phyloP scores from a whole-genome alignment of 2,113 vertebrate species.

The Epinephelus cyanopodus region DNA sequence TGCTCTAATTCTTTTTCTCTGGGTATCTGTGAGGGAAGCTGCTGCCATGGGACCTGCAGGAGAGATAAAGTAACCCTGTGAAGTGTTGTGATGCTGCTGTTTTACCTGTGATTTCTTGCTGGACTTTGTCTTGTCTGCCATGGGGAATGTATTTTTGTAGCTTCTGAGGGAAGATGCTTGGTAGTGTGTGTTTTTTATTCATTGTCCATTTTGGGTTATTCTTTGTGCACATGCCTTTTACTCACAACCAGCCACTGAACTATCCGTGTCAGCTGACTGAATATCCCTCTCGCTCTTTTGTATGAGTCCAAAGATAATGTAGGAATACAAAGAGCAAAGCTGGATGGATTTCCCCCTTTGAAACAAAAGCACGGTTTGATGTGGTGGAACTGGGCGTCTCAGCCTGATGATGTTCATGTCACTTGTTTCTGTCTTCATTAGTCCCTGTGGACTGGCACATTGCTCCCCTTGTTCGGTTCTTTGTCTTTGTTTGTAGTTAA shows the following conservation, averaged over 20 bases:
- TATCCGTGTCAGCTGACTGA: background rate
- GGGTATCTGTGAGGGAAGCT: conserved; percentile 12
- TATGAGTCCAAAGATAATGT: conserved; percentile 1
- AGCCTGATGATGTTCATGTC: conserved; percentile 54
- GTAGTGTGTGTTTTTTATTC: background rate
- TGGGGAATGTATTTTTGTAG: background rate
- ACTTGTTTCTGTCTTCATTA: conserved; percentile 53
- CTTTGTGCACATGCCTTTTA: background rate
- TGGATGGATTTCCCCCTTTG: background rate
- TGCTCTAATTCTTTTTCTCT: conserved; percentile 28
- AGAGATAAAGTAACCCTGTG: conserved; percentile 29
- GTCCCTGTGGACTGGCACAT: conserved; percentile 28
- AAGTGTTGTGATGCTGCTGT: background rate
- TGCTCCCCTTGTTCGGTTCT: conserved; percentile 14
- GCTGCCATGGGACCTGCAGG: conserved; percentile 32
- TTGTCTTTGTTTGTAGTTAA: conserved; percentile 1
- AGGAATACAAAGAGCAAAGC: background rate
- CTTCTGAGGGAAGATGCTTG: conserved; percentile 1
- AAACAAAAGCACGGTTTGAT: conserved; percentile 28
- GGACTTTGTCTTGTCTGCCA: background rate
- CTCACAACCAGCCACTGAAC: background rate
- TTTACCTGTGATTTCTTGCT: background rate
- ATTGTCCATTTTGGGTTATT: background rate
- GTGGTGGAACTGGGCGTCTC: conserved; percentile 47
- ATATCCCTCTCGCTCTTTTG: background rate